Evolutionary conservation across 2,113 vertebrate genomes (phyloP).

Genomic region (Oreochromis spilurus): DNA sequence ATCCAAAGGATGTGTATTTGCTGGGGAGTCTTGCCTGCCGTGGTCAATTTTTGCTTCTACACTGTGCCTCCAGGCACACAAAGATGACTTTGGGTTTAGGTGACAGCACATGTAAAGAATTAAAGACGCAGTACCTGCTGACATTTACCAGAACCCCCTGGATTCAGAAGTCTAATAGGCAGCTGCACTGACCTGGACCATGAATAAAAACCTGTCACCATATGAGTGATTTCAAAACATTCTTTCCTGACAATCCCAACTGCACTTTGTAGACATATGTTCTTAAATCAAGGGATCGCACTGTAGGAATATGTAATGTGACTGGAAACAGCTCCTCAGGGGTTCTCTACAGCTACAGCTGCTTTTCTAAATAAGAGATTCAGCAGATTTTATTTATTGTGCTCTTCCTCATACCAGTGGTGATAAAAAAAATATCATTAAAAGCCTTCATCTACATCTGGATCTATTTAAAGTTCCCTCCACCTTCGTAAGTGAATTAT

Average conservation of each 20-base stretch:
- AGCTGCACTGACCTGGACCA: not conserved
- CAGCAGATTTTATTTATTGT: not conserved
- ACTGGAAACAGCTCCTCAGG: not conserved
- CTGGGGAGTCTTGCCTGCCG: rapidly evolving
- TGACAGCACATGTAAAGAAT: not conserved
- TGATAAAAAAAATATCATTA: not conserved
- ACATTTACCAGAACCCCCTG: conserved; percentile 7
- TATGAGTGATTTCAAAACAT: not conserved
- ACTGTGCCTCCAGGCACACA: not conserved
- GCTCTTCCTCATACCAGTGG: not conserved
- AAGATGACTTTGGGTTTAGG: not conserved
- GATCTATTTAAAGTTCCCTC: not conserved
- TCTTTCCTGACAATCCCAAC: not conserved
- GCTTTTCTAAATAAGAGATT: not conserved
- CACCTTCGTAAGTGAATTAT: not conserved
- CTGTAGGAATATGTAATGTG: not conserved
- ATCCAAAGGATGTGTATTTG: not conserved
- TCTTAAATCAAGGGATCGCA: not conserved
- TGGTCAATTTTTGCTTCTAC: not conserved
- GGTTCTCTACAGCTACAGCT: not conserved
- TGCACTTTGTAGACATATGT: not conserved
- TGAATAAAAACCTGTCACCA: not conserved
- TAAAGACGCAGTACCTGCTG: not conserved
- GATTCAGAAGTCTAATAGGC: not conserved
- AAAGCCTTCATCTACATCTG: conserved; percentile 5